These are phyloP conservation scores for Dicentrarchus labrax DNA, from an alignment of 2,113 vertebrate genomes.

Conservation along the genomic window DNA sequence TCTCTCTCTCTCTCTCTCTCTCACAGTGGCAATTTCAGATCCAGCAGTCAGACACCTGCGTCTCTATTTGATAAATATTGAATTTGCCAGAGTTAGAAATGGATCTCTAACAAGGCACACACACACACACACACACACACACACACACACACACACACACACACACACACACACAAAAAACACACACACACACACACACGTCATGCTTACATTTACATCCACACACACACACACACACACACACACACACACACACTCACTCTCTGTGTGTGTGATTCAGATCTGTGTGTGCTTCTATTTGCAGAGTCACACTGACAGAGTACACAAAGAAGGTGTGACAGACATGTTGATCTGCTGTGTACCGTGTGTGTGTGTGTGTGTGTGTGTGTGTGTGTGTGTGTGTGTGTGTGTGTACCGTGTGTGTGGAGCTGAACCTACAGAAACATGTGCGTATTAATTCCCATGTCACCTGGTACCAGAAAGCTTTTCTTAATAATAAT, in stretches of 20 bases:
- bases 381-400: too few species aligned
- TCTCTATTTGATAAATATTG: slow-evolving; percentile 56
- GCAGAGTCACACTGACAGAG: slow-evolving; percentile 22
- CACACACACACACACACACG: slow-evolving; percentile 1
- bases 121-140: slow-evolving; percentile 9
- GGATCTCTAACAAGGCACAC: slow-evolving; percentile 5
- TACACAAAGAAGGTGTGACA: slow-evolving; percentile 14
- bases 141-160: background rate
- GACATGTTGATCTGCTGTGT: background rate
- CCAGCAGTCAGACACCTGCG: slow-evolving; percentile 37
- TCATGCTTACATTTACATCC: too few species aligned
- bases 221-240: background rate
- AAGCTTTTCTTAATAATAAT: too few species aligned
- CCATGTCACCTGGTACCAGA: too few species aligned
- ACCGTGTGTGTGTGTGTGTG: too few species aligned
- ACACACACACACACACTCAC: background rate
- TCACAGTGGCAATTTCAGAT: slow-evolving; percentile 28
- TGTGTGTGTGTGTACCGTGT: too few species aligned
- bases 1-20: too few species aligned
- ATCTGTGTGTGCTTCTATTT: slow-evolving; percentile 8
- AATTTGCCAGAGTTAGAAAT: slow-evolving; percentile 48
- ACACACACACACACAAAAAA: background rate
- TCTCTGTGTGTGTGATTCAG: background rate
- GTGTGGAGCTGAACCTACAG: too few species aligned
- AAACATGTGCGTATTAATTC: too few species aligned